phyloP scores from a whole-genome alignment of 2,888 invertebrate species.

The Hirtodrosophila histrioides region DNA sequence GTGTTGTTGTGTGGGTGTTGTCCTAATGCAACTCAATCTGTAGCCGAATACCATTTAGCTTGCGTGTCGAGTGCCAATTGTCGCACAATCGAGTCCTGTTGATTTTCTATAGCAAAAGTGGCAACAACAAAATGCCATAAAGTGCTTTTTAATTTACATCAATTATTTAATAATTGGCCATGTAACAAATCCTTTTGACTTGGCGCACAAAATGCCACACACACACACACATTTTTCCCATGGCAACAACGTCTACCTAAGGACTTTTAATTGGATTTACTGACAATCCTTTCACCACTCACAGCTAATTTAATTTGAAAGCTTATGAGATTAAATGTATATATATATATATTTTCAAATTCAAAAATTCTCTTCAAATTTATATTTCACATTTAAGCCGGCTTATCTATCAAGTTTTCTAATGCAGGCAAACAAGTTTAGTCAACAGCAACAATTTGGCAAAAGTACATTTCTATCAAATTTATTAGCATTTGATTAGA shows the following conservation, averaged over 20 bases:
- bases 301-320: conserved; percentile 19
- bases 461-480: too few species aligned
- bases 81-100: conserved; percentile 23
- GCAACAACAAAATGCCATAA: conserved; percentile 33
- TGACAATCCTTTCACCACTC: not conserved
- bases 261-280: conserved; percentile 9
- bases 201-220: conserved; percentile 27
- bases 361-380: conserved; percentile 21
- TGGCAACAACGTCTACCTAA: too few species aligned
- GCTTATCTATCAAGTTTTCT: not conserved
- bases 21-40: conserved; percentile 40
- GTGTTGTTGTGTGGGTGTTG: not conserved
- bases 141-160: conserved; percentile 58
- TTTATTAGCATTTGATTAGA: too few species aligned
- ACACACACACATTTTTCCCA: too few species aligned
- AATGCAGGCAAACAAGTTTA: too few species aligned
- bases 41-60: conserved; percentile 17
- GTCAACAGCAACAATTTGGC: too few species aligned
- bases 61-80: conserved; percentile 47
- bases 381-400: not conserved
- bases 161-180: conserved; percentile 65
- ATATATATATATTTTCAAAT: too few species aligned
- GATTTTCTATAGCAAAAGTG: conserved; percentile 7
- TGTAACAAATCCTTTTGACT: conserved; percentile 34
- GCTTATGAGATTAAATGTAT: conserved; percentile 20